Evolutionary conservation across 2,797 vertebrate species (phyloP).

Genomic region (Microcaecilia unicolor): DNA sequence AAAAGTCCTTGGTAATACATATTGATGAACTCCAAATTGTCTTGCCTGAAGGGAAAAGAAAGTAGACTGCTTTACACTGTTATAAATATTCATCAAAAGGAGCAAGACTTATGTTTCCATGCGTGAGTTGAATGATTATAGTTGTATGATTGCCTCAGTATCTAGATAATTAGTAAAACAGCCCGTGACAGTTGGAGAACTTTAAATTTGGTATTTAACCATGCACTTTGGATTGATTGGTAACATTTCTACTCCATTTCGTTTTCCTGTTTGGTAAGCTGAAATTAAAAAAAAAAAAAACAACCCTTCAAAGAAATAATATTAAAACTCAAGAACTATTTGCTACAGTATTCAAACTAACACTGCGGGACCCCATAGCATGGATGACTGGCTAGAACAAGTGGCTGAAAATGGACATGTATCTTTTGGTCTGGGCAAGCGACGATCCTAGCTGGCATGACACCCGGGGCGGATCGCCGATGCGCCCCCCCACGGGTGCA

Average conservation of each 20-base stretch:
- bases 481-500: too few relatives aligned
- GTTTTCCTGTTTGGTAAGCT: conserved; percentile 35
- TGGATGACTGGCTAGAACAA: conserved; percentile 4
- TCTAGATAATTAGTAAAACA: conserved; percentile 70
- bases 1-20: conserved; percentile 93
- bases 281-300: conserved; percentile 36
- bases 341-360: conserved; percentile 15
- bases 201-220: conserved; percentile 53
- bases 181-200: conserved; percentile 52
- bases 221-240: conserved; percentile 38
- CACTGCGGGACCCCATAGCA: conserved; percentile 1
- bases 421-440: too few relatives aligned
- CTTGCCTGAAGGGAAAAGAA: conserved; percentile 81
- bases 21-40: conserved; percentile 97
- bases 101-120: conserved; percentile 71
- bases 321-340: too few relatives aligned
- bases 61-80: conserved; percentile 81
- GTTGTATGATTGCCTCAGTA: conserved; percentile 70
- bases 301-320: too few relatives aligned
- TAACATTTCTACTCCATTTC: conserved; percentile 27
- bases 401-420: conserved; percentile 2
- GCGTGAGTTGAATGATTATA: conserved; percentile 78
- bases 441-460: too few relatives aligned
- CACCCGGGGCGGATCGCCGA: too few relatives aligned
- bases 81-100: conserved; percentile 91